These are phyloP conservation scores for Erythrocercus mccallii DNA, from an alignment of 2,113 vertebrate genomes.

Conservation along the genomic window DNA sequence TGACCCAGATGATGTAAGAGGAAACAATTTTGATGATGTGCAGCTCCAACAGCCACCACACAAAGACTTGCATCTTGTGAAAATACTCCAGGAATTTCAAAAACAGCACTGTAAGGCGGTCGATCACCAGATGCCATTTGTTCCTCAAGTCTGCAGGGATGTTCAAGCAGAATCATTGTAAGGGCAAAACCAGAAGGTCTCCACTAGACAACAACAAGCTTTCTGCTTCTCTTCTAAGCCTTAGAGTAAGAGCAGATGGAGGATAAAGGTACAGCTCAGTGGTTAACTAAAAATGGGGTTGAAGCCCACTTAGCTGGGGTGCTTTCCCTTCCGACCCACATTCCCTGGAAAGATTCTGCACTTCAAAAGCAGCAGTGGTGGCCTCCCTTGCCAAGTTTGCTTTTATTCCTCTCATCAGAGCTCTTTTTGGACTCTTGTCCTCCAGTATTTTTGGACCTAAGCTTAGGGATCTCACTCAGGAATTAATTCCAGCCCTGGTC, in stretches of 20 bases:
- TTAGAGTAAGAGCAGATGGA: background rate
- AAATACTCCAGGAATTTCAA: conserved; percentile 95
- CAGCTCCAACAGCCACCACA: conserved; percentile 97
- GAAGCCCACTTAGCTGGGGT: background rate
- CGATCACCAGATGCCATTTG: conserved; percentile 96
- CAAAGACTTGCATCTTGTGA: conserved; percentile 93
- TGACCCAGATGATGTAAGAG: conserved; percentile 91
- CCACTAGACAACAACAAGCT: background rate
- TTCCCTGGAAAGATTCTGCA: background rate
- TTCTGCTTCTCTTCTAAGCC: background rate
- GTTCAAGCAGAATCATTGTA: background rate
- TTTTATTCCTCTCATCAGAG: background rate
- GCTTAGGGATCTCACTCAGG: background rate
- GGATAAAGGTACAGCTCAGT: background rate
- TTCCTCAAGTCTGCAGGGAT: conserved; percentile 84
- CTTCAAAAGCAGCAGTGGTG: background rate
- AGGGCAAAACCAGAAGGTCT: background rate
- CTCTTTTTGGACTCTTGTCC: background rate
- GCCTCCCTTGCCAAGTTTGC: background rate
- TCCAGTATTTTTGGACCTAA: background rate
- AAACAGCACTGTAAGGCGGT: conserved; percentile 94
- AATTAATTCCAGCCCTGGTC: background rate
- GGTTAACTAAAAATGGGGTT: background rate
- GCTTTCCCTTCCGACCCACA: background rate
- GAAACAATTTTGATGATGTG: conserved; percentile 97